A percentile compares a stretch with the other conserved stretches of the same genome.
These are phyloP conservation scores for Coptodon bakossiorum DNA, from an alignment of 2,113 vertebrate genomes.

Conservation along the genomic window DNA sequence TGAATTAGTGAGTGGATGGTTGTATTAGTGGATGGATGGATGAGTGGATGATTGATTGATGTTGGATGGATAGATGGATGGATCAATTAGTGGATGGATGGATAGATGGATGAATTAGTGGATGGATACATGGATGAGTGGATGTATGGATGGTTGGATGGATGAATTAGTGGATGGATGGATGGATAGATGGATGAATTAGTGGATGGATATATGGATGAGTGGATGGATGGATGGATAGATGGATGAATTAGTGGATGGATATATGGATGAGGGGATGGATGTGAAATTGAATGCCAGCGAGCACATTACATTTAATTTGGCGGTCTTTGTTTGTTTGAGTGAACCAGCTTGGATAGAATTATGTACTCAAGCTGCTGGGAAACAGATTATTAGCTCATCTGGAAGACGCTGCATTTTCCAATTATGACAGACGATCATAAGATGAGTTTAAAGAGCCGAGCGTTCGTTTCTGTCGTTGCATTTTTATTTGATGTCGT, in stretches of 20 bases:
- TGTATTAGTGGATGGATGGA: too few species aligned
- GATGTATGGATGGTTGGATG: too few species aligned
- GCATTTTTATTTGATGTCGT: background rate
- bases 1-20: fast-evolving
- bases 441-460: background rate
- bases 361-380: conserved; percentile 10
- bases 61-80: too few species aligned
- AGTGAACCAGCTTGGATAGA: background rate
- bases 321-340: background rate
- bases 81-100: too few species aligned
- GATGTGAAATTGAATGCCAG: background rate
- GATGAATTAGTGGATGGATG: too few species aligned
- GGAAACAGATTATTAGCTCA: conserved; percentile 11
- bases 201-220: too few species aligned
- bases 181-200: too few species aligned
- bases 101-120: too few species aligned
- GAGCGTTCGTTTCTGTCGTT: background rate
- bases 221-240: background rate
- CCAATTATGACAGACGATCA: background rate
- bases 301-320: background rate
- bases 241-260: background rate
- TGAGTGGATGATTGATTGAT: too few species aligned
- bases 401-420: background rate
- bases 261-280: background rate
- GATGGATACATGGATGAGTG: too few species aligned